Percentiles rank a stretch among this genome's conserved stretches.
Evolutionary conservation across 2,797 vertebrate genomes (phyloP).

Genomic region (Mionectes olivaceus): DNA sequence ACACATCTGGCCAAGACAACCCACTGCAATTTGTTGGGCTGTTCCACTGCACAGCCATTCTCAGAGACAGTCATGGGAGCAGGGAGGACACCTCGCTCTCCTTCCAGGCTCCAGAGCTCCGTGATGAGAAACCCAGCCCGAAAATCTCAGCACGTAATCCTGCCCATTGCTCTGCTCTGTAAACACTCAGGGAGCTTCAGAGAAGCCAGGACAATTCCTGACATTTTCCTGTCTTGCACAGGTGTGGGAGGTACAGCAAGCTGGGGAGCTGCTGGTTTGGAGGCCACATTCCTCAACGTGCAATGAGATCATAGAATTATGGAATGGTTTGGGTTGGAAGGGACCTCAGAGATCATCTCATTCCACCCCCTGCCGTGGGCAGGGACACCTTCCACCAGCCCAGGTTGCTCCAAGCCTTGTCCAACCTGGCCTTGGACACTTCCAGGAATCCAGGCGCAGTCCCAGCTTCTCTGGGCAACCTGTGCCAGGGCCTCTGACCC

Average conservation of each 20-base stretch:
- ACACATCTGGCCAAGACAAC: neutral
- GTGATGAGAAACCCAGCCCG: neutral
- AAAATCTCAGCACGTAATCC: neutral
- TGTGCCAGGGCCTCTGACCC: no score
- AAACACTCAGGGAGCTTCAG: neutral
- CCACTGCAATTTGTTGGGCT: neutral
- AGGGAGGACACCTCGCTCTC: neutral
- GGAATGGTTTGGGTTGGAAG: neutral
- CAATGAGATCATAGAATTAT: neutral
- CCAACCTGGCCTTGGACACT: neutral
- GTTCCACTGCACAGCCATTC: neutral
- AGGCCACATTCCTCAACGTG: neutral
- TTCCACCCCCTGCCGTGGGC: neutral
- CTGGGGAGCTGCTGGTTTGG: neutral
- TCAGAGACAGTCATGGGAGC: neutral
- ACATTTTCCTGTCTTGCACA: neutral
- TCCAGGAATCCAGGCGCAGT: neutral
- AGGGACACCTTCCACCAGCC: neutral
- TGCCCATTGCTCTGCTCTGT: neutral
- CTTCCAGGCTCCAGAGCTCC: neutral
- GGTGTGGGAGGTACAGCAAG: neutral
- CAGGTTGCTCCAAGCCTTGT: accelerated
- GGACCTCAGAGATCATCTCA: neutral
- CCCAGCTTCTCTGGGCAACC: no score
- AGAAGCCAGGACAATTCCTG: neutral